Evolutionary conservation across 1,140 invertebrate genomes (phyloP).

Genomic region (Globodera rostochiensis): DNA sequence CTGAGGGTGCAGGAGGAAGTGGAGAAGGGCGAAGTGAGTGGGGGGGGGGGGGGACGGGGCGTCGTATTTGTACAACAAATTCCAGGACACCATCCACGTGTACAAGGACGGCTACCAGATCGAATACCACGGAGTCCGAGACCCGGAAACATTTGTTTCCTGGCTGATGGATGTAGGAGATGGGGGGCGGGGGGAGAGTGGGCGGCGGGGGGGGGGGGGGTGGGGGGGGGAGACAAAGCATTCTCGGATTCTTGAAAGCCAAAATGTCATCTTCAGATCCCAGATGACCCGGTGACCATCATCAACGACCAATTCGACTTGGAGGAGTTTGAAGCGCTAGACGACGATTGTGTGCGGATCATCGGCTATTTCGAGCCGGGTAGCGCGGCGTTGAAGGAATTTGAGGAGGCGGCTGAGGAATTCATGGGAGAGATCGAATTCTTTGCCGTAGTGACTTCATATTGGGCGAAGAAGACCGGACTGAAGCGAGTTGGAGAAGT

Average conservation of each 20-base stretch:
- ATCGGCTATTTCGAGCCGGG: slow-evolving; percentile 66
- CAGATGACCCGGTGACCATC: slow-evolving; percentile 64
- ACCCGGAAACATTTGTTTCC: slow-evolving; percentile 65
- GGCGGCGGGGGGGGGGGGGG: no score
- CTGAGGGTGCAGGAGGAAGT: slow-evolving; percentile 64
- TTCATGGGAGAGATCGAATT: slow-evolving; percentile 66
- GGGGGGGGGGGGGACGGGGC: background rate
- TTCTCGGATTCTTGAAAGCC: background rate
- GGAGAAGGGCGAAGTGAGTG: slow-evolving; percentile 63
- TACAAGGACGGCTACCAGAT: slow-evolving; percentile 66
- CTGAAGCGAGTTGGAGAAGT: slow-evolving; percentile 44
- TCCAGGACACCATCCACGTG: slow-evolving; percentile 58
- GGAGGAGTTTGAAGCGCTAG: slow-evolving; percentile 65
- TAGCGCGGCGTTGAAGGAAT: slow-evolving; percentile 64
- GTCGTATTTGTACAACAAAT: background rate
- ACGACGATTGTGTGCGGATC: slow-evolving; percentile 62
- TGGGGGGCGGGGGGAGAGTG: no score
- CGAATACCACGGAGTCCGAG: slow-evolving; percentile 65
- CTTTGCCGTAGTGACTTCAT: slow-evolving; percentile 64
- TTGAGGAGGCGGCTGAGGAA: slow-evolving; percentile 65
- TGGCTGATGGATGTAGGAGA: slow-evolving; percentile 63
- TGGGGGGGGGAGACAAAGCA: background rate
- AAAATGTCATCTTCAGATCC: slow-evolving; percentile 53
- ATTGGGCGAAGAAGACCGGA: slow-evolving; percentile 65
- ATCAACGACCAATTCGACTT: slow-evolving; percentile 65